These are phyloP conservation scores for Smutsia temminckii DNA, from an alignment of 2,797 vertebrate species.

Conservation along the genomic window DNA sequence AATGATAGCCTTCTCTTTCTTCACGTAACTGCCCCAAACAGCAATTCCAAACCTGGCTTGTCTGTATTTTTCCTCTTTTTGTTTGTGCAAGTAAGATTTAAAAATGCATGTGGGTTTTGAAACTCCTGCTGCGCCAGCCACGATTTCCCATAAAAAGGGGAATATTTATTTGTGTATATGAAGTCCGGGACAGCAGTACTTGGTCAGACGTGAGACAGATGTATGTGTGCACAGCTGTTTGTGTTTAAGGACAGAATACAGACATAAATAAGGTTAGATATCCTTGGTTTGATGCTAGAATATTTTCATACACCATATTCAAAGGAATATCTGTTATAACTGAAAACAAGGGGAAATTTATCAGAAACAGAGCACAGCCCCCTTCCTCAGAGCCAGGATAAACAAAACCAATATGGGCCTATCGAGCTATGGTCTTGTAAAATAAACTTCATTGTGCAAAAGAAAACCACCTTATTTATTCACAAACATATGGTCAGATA, in stretches of 20 bases:
- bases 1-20: not conserved
- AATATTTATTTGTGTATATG: slow-evolving; percentile 82
- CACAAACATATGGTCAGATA: slow-evolving; percentile 65
- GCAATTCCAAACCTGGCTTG: not conserved
- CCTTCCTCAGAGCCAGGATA: slow-evolving; percentile 76
- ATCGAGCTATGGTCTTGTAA: slow-evolving; percentile 70
- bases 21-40: not conserved
- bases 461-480: slow-evolving; percentile 75
- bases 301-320: slow-evolving; percentile 83
- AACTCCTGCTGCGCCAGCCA: slow-evolving; percentile 74
- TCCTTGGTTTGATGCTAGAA: slow-evolving; percentile 80
- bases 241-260: slow-evolving; percentile 84
- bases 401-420: slow-evolving; percentile 82
- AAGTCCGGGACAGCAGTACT: slow-evolving; percentile 78
- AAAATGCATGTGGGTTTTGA: slow-evolving; percentile 75
- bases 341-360: slow-evolving; percentile 81
- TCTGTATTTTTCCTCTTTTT: slow-evolving; percentile 71
- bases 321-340: slow-evolving; percentile 84
- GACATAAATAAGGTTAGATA: slow-evolving; percentile 84
- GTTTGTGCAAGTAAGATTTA: slow-evolving; percentile 79
- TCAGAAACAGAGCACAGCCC: slow-evolving; percentile 83
- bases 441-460: slow-evolving; percentile 79
- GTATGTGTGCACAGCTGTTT: slow-evolving; percentile 84
- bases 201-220: slow-evolving; percentile 81
- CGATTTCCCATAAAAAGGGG: slow-evolving; percentile 79